These are phyloP conservation scores for Cetoscarus ocellatus DNA, from an alignment of 2,797 vertebrate genomes.

Conservation along the genomic window DNA sequence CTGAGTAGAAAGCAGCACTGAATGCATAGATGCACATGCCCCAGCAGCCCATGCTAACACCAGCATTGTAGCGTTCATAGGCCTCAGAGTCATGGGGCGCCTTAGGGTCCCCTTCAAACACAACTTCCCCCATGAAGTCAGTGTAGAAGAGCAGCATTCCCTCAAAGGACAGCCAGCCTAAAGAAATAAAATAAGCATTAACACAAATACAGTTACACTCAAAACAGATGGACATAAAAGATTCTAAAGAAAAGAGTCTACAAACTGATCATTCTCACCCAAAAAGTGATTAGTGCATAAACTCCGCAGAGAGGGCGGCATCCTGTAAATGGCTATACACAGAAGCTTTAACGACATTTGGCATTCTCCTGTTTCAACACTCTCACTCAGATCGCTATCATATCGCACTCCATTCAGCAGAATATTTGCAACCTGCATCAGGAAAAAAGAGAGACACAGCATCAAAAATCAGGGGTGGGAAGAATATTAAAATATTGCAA, in stretches of 20 bases:
- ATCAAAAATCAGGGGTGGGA: slow-evolving; percentile 2
- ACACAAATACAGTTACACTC: neutral
- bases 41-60: slow-evolving; percentile 98
- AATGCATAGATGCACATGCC: slow-evolving; percentile 99
- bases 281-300: slow-evolving; percentile 99
- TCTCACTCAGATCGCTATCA: slow-evolving; percentile 92
- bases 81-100: slow-evolving; percentile 93
- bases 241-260: neutral
- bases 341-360: slow-evolving; percentile 93
- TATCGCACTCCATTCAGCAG: slow-evolving; percentile 96
- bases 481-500: no score
- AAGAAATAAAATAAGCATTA: neutral
- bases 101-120: slow-evolving; percentile 95
- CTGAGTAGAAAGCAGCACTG: slow-evolving; percentile 98
- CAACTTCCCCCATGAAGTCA: slow-evolving; percentile 99
- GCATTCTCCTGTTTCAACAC: slow-evolving; percentile 84
- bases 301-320: slow-evolving; percentile 94
- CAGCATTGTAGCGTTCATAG: slow-evolving; percentile 91
- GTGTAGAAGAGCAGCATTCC: slow-evolving; percentile 99
- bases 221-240: neutral
- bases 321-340: slow-evolving; percentile 94
- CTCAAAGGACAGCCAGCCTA: slow-evolving; percentile 98
- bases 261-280: slow-evolving; percentile 82
- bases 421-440: slow-evolving; percentile 94
- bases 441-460: slow-evolving; percentile 11